Evolutionary conservation across 2,797 vertebrate species (phyloP).

Genomic region (Hydrolagus colliei): DNA sequence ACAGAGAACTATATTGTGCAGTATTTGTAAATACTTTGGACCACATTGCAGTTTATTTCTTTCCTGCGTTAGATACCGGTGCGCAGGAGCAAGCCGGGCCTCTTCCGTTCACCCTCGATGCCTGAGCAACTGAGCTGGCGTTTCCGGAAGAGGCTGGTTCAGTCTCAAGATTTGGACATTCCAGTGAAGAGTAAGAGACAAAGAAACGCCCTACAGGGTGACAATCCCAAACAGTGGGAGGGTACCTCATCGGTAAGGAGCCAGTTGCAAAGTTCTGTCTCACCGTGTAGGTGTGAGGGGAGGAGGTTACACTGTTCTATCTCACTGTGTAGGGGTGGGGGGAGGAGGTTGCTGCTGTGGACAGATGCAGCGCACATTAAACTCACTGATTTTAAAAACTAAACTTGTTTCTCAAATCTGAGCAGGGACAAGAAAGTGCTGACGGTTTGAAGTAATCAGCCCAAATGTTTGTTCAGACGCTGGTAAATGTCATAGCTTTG

Average conservation of each 20-base stretch:
- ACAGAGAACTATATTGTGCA: too few species aligned
- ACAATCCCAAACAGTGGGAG: constrained; percentile 22
- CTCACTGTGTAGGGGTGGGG: neutral
- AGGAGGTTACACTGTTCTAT: neutral
- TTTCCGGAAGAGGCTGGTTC: constrained; percentile 39
- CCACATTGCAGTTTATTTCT: neutral
- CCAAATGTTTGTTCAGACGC: too few species aligned
- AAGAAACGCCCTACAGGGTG: constrained; percentile 34
- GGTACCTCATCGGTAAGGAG: neutral
- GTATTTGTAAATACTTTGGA: too few species aligned
- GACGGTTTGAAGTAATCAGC: too few species aligned
- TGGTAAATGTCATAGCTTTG: too few species aligned
- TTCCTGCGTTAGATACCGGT: neutral
- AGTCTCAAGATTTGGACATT: constrained; percentile 38
- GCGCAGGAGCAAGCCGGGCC: constrained; percentile 35
- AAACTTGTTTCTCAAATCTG: too few species aligned
- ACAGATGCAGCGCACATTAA: too few species aligned
- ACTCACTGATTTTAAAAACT: too few species aligned
- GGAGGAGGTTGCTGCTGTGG: neutral
- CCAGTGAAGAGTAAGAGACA: constrained; percentile 42
- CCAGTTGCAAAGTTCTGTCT: neutral
- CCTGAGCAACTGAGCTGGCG: constrained; percentile 47
- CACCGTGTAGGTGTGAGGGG: neutral
- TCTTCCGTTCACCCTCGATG: constrained; percentile 52
- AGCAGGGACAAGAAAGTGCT: too few species aligned